Conservation (phyloP, 2,113 vertebrate species). For the Dermatemys mawii region DNA sequence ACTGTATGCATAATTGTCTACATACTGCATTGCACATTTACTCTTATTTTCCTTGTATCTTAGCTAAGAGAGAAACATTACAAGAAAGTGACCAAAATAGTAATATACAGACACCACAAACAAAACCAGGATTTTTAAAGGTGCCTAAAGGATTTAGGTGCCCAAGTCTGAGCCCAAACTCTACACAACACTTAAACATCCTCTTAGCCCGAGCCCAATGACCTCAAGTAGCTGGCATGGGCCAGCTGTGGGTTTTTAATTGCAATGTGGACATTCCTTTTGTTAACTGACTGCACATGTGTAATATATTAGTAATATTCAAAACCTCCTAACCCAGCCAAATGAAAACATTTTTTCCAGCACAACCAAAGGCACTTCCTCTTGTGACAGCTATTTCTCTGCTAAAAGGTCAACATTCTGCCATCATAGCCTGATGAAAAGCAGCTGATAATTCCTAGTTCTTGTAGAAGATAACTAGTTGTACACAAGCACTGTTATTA, state of each 20-base stretch:
- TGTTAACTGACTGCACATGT: background rate
- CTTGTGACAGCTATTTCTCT: background rate
- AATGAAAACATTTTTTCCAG: background rate
- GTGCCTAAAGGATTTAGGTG: background rate
- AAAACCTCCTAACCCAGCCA: background rate
- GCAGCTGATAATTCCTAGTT: background rate
- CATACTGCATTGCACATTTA: background rate
- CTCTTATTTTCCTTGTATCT: background rate
- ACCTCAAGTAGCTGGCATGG: background rate
- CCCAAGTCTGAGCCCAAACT: background rate
- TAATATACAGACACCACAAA: background rate
- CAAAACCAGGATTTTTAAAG: background rate
- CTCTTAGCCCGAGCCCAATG: background rate
- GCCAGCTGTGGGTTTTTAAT: background rate
- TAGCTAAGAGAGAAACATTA: background rate
- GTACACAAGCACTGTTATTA: background rate
- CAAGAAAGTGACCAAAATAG: background rate
- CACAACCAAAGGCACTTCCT: background rate
- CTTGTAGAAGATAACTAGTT: conserved; percentile 9
- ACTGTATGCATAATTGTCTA: background rate
- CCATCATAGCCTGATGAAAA: background rate
- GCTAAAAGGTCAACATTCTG: background rate
- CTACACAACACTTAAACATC: background rate
- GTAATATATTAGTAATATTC: background rate
- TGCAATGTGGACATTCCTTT: background rate